Conservation (phyloP, 2,113 vertebrate genomes). For the Chauna torquata region DNA sequence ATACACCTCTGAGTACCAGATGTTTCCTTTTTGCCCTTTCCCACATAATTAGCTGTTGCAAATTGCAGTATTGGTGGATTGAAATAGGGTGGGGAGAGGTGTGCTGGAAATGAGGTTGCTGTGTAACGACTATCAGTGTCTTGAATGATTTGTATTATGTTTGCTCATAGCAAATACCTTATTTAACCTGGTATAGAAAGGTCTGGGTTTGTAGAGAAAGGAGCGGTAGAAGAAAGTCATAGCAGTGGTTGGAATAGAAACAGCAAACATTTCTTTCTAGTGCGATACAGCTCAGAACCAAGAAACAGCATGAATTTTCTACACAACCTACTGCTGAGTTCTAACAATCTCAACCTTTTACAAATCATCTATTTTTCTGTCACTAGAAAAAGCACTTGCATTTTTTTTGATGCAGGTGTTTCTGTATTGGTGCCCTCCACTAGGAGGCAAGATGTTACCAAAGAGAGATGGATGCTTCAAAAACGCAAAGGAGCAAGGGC, state of each 20-base stretch:
- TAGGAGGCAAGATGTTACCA: not conserved
- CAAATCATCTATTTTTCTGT: not conserved
- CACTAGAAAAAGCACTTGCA: not conserved
- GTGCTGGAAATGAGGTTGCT: not conserved
- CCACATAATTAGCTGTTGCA: not conserved
- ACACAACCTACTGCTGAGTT: not conserved
- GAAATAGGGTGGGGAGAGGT: not conserved
- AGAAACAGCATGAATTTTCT: not conserved
- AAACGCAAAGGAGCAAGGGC: not conserved
- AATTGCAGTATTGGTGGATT: fast-evolving
- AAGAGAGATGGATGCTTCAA: fast-evolving
- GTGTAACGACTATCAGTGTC: fast-evolving
- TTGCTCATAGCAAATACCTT: not conserved
- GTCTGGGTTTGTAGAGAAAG: not conserved
- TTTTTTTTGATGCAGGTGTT: not conserved
- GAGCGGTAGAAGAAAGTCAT: fast-evolving
- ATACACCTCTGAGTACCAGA: not conserved
- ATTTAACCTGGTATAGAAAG: not conserved
- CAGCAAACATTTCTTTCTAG: not conserved
- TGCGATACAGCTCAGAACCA: not conserved
- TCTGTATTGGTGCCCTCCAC: not conserved
- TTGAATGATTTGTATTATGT: not conserved
- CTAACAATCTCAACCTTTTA: not conserved
- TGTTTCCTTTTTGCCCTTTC: not conserved
- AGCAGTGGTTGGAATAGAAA: not conserved